These are phyloP conservation scores for Sisyra nigra DNA, from an alignment of 2,888 invertebrate genomes.

Conservation along the genomic window DNA sequence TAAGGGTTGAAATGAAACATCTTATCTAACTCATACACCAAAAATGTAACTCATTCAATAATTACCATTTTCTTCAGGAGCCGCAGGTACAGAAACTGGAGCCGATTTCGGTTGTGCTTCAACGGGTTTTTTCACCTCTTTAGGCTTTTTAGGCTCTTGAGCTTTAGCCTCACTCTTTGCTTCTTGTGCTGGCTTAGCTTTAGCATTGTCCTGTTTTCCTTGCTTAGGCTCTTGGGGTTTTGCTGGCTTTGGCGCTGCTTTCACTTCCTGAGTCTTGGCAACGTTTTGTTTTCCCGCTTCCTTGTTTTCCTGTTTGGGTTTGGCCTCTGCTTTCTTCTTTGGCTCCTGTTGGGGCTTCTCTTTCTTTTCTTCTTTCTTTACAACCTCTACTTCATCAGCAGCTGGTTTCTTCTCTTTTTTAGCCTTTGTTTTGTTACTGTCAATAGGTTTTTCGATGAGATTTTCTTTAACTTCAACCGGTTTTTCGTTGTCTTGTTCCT, in stretches of 20 bases:
- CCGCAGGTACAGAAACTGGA: no score
- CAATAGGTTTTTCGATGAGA: constrained; percentile 14
- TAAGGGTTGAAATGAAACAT: no score
- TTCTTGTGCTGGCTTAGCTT: constrained; percentile 4
- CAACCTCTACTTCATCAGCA: constrained; percentile 3
- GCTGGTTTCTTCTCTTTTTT: constrained; percentile 9
- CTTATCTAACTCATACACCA: no score
- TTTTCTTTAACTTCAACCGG: constrained; percentile 22
- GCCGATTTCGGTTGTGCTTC: no score
- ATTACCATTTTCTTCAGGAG: no score
- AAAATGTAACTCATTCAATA: no score
- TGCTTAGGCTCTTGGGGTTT: background rate
- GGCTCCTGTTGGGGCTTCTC: background rate
- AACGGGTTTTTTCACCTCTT: no score
- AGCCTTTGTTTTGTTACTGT: constrained; percentile 3
- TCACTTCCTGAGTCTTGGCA: background rate
- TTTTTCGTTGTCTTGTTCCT: constrained; percentile 15
- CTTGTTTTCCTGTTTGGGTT: background rate
- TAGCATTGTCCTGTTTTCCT: constrained; percentile 5
- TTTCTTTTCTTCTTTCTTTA: background rate
- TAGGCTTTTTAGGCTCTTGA: constrained; percentile 13
- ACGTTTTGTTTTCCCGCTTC: background rate
- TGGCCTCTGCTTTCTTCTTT: background rate
- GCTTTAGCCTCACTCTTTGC: constrained; percentile 14
- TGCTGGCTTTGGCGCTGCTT: background rate